Conservation (phyloP, 2,888 invertebrate species). For the Stenodema calcarata region DNA sequence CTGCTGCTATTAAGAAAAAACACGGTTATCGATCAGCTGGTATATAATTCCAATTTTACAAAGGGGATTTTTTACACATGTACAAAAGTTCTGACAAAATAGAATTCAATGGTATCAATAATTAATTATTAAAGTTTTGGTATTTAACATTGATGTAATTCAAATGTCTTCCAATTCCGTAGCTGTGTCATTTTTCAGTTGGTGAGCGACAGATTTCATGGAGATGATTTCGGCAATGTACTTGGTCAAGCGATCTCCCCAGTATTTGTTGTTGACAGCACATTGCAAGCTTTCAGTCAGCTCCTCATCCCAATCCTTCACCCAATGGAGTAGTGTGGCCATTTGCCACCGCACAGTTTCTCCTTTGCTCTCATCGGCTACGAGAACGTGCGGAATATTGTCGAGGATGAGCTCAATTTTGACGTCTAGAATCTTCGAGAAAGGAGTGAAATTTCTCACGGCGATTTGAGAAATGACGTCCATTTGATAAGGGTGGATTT, state of each 20-base stretch:
- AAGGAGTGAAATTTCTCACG: slow-evolving; percentile 46
- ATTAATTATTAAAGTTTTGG: no score
- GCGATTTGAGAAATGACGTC: slow-evolving; percentile 49
- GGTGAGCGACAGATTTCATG: neutral
- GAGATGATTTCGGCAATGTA: slow-evolving; percentile 51
- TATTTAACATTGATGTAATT: neutral
- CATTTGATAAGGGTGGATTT: slow-evolving; percentile 31
- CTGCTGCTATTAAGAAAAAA: no score
- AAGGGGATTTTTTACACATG: no score
- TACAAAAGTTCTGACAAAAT: no score
- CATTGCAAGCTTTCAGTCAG: slow-evolving; percentile 46
- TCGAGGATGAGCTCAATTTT: slow-evolving; percentile 55
- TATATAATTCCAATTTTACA: no score
- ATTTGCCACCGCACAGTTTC: slow-evolving; percentile 30
- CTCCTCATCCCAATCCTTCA: slow-evolving; percentile 54
- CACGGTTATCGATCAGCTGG: no score
- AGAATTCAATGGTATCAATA: no score
- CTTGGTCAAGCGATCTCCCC: slow-evolving; percentile 48
- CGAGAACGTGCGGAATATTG: slow-evolving; percentile 35
- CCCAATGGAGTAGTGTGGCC: slow-evolving; percentile 52
- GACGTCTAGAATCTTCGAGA: slow-evolving; percentile 52
- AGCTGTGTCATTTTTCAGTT: neutral
- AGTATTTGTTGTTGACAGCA: slow-evolving; percentile 44
- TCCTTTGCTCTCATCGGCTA: slow-evolving; percentile 1
- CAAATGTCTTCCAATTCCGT: neutral